A percentile compares a stretch with the other conserved stretches of the same genome.
Conservation (phyloP, 2,797 vertebrate species). For the Siniperca scherzeri region DNA sequence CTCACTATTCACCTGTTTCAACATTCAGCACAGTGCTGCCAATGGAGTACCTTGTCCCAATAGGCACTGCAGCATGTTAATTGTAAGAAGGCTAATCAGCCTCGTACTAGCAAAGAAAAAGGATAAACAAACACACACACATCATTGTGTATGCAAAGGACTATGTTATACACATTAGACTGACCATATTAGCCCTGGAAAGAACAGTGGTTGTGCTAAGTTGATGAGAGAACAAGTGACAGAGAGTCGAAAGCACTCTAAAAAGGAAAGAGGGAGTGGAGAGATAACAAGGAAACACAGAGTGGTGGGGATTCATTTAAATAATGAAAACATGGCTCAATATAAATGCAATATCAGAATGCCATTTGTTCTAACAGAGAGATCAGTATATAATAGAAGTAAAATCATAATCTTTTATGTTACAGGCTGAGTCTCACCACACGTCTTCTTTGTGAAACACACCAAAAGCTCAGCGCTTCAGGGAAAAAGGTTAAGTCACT, state of each 20-base stretch:
- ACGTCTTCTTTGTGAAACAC: constrained; percentile 36
- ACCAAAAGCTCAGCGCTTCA: constrained; percentile 31
- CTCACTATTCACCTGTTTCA: constrained; percentile 50
- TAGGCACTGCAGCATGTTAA: constrained; percentile 40
- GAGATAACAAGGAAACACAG: not conserved
- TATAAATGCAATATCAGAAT: constrained; percentile 22
- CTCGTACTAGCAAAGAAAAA: constrained; percentile 6
- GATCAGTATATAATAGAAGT: constrained; percentile 22
- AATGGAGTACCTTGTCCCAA: constrained; percentile 45
- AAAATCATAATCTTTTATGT: constrained; percentile 36
- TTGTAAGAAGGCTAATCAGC: constrained; percentile 59
- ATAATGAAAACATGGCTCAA: not conserved
- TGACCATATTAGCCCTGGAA: constrained; percentile 48
- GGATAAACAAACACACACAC: not conserved
- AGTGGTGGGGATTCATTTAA: constrained; percentile 33
- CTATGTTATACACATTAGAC: constrained; percentile 41
- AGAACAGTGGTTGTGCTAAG: constrained; percentile 31
- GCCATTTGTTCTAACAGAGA: constrained; percentile 32
- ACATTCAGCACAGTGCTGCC: constrained; percentile 48
- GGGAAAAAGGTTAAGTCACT: constrained; percentile 46
- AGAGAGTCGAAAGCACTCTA: constrained; percentile 29
- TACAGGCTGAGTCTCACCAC: constrained; percentile 6
- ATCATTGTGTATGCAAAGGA: constrained; percentile 52
- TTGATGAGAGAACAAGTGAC: constrained; percentile 52
- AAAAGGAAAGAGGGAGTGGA: not conserved